Base-by-base conservation (phyloP, 2,888 invertebrate species). In the Venustoraphidia nigricollis region DNA sequence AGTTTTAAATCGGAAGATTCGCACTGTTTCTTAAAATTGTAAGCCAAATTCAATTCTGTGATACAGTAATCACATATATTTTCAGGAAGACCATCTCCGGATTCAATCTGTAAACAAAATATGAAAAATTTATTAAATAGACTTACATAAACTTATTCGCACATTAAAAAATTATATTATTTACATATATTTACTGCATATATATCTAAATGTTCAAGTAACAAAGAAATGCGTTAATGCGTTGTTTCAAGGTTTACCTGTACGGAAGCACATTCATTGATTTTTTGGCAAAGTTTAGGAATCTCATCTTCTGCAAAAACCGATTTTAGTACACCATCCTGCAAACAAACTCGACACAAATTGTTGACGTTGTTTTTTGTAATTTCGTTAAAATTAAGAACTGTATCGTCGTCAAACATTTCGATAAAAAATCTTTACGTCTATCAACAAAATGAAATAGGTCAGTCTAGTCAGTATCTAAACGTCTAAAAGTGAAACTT, bases 221-320 rank as follows among this genome's bases (percentile, higher is more conserved):
- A 14, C 14, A 14, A 14, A 39, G 40, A 10, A 39, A 10, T 39
- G 14, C 9, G 2, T 11, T 10, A 39, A 39, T 27, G 27, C 27
- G 27, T 27, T 27, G 27, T 27, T 27, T 27, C 27, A 27, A 27
- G 27, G 36, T 47, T 47, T 47, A 47, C 47, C 47, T 47, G 42
- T 11, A 47, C 43, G 10, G 47, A 47, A 47, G 47, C 47, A 43
- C 47, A 47, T 43, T 47, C 47, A 43, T 47, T 42, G 43, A 47
- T 47, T 47, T 47, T 47, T 43, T 47, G 47, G 38, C 37, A 41
- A 9, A 47, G 43, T 47, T 43, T 47, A 34, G 47, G 47, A 38
- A 47, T 43, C 43, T 47, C 47, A 36, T 47, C 47, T 17, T 47
- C 47, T 17, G 47, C 42, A 37, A 47, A 47, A 35, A 47, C 37